These are phyloP conservation scores for Gymnopithys bicolor DNA, from an alignment of 2,797 vertebrate genomes.

Conservation along the genomic window DNA sequence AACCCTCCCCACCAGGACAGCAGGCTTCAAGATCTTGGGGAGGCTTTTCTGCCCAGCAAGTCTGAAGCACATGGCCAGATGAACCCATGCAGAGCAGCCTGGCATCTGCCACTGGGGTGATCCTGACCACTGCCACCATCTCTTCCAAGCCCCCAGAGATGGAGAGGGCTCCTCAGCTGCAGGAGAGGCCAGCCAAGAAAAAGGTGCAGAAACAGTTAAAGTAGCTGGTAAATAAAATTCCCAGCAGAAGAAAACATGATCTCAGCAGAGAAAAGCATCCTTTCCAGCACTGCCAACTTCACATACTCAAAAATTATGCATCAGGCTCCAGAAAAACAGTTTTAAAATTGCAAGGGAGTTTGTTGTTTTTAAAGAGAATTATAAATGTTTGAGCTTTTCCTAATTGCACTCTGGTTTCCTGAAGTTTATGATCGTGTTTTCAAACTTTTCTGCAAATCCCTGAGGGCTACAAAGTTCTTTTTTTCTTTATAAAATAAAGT, in stretches of 20 bases:
- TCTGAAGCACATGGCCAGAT: neutral
- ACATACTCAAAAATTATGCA: neutral
- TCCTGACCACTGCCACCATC: neutral
- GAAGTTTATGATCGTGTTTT: conserved; percentile 1
- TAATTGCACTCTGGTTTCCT: conserved; percentile 23
- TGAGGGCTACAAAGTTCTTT: neutral
- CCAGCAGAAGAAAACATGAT: neutral
- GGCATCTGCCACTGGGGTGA: fast-evolving
- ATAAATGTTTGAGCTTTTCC: neutral
- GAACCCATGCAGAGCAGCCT: neutral
- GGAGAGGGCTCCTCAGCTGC: neutral
- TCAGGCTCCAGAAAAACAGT: neutral
- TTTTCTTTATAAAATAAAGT: conserved; percentile 27
- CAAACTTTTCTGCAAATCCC: conserved; percentile 15
- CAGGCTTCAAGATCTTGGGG: fast-evolving
- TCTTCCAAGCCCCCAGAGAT: neutral
- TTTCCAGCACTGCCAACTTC: conserved; percentile 21
- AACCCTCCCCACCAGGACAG: neutral
- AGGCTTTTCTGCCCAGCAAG: neutral
- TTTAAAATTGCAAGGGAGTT: neutral
- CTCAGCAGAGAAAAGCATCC: conserved; percentile 16
- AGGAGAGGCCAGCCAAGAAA: neutral
- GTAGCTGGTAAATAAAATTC: neutral
- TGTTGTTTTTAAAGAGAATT: conserved; percentile 30
- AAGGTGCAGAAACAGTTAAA: neutral